Base-by-base conservation (phyloP, 2,888 invertebrate genomes). In the Xestia ashworthii region DNA sequence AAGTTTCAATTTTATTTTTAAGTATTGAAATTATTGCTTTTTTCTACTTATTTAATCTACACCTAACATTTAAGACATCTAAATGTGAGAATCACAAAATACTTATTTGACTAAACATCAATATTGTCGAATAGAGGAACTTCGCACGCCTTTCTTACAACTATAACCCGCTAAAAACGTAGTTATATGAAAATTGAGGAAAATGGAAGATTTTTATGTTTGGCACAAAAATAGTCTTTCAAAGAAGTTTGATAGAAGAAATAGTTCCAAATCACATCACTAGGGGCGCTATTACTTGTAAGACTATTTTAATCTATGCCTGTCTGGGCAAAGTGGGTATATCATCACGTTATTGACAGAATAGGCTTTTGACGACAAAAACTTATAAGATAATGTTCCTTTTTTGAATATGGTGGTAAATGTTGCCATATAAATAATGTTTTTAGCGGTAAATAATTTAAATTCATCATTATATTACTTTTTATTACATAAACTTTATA, bases 121-220 rank as follows among this genome's bases (percentile, higher is more conserved):
- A 95, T 95, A 96, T 95, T 96, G 95, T 96, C 95, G 93, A 91
- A 91, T 90, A 93, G 92, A 96, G 96, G 95, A 96, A 96, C 95
- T 95, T 95, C 88, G 86, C 88, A 87, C 86, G 86, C 84, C 86
- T 80, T 81, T 67, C 85, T 85, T 88, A 87, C 2, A 58, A 46
- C 71, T 83, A 86, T 38, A 11, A n/a, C 46, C 68, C 83, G 73
- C 83, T 77, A 78, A 86, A 84, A 87, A 78, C 85, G 8, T 65
- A 25, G 16, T 3, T 16, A 44, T 69, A 53, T 48, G 25, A 66
- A 80, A 48, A 69, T 70, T n/a, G 38, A 73, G 8, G 22, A 22
- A 19, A 64, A 53, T 79, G 82, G 82, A 75, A 79, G 46, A 76
- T n/a, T 60, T 73, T 9, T 55, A 22, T 14, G 11, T 82, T 80